phyloP scores from a whole-genome alignment of 1,140 invertebrate genomes.

The Oscheius sp. region DNA sequence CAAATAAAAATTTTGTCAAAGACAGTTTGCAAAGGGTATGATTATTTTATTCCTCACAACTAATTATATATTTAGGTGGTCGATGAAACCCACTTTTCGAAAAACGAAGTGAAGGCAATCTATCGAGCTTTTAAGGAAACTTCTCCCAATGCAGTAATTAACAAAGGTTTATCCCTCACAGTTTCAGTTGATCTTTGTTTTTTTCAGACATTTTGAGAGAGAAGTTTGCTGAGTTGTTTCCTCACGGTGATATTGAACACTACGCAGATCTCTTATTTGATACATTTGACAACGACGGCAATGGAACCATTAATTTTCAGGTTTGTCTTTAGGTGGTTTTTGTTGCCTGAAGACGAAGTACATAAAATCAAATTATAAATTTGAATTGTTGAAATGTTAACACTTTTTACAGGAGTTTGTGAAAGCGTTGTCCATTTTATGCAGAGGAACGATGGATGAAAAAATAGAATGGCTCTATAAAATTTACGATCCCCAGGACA shows the following conservation, averaged over 20 bases:
- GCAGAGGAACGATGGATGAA: constrained; percentile 79
- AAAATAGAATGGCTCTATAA: constrained; percentile 91
- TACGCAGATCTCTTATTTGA: constrained; percentile 41
- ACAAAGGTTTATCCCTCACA: constrained; percentile 17
- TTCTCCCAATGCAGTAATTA: constrained; percentile 41
- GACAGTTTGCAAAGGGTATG: constrained; percentile 17
- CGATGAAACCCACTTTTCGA: constrained; percentile 40
- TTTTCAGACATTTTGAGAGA: constrained; percentile 36
- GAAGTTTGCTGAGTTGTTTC: constrained; percentile 41
- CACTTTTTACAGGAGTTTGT: constrained; percentile 73
- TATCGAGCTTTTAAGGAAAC: constrained; percentile 43
- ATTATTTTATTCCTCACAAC: not conserved
- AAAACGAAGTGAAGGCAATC: constrained; percentile 39
- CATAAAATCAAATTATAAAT: not conserved
- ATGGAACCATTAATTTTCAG: constrained; percentile 39
- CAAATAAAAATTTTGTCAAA: not conserved
- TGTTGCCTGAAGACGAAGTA: not conserved
- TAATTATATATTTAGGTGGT: constrained; percentile 27
- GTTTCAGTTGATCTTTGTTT: not conserved
- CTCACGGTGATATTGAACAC: constrained; percentile 42
- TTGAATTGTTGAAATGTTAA: not conserved
- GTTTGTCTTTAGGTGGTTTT: constrained; percentile 12
- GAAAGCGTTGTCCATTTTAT: constrained; percentile 79
- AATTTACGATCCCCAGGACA: constrained; percentile 85
- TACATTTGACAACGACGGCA: constrained; percentile 40